Base-by-base conservation (phyloP, 2,797 vertebrate species). In the Podarcis siculus region DNA sequence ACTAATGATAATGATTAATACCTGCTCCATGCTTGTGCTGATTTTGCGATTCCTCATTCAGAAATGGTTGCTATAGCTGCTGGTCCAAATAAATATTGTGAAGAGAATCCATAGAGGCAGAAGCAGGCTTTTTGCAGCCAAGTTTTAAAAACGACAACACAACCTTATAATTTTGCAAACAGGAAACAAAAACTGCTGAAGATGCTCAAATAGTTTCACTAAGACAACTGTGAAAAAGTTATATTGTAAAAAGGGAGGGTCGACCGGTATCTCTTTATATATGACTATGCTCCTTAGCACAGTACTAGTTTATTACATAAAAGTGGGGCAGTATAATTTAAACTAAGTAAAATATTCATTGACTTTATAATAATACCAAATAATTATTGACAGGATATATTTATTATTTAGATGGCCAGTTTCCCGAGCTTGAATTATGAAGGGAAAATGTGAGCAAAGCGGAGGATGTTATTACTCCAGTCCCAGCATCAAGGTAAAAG, bases 1-100 rank as follows among this genome's bases (percentile, higher is more conserved):
- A 88, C 42, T 94, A 95, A 93, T 93, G 89, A 89, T 0, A 17
- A 89, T 91, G 85, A 94, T 95, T 90, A 95, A 94, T 93, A 92
- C 91, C 91, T 91, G 90, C 69, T 61, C 82, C 88, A 87, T 86
- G 80, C 79, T 79, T 27, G 42, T 82, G 79, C 39, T 88, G 92
- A 94, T 94, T 92, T 83, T 12, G 89, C 85, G 49, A 17, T 87
- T 92, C 87, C 90, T 93, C 84, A 82, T 83, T 90, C 84, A 92
- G 72, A 42, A 83, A 79, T 87, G 93, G 80, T 89, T 92, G 83
- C 72, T 90, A 23, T 83, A 90, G 83, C 87, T 94, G 86, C 80
- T 92, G 58, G 73, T 90, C 90, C 89, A 94, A 82, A 79, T 82
- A 77, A 85, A 92, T 88, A 91, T 93, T 75, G 42, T 86, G 58